A percentile compares a stretch with the other conserved stretches of the same genome.
Conservation (phyloP, 2,113 vertebrate species). For the Pedetes capensis region DNA sequence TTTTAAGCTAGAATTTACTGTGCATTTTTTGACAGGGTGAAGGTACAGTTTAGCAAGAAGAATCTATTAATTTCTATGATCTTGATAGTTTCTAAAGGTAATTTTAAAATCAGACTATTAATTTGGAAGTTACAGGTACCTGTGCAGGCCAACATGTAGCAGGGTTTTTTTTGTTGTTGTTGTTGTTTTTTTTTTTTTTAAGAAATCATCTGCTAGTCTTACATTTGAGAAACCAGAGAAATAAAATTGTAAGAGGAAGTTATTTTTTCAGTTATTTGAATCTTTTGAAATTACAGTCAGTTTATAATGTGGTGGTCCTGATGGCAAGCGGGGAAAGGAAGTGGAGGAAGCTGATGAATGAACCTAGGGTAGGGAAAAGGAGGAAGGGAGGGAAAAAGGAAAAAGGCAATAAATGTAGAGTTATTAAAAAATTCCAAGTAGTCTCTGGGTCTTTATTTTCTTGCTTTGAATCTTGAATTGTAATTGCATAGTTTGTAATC, state of each 20-base stretch:
- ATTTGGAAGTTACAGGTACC: background rate
- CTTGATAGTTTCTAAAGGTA: background rate
- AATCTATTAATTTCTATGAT: background rate
- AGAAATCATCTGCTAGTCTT: background rate
- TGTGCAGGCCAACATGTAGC: background rate
- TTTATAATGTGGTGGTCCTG: background rate
- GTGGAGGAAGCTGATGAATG: background rate
- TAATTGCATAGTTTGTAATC: slow-evolving; percentile 1
- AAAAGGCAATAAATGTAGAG: background rate
- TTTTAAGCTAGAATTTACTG: background rate
- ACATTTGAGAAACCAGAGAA: background rate
- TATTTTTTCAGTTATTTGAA: background rate
- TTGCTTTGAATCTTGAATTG: background rate
- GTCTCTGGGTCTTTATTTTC: background rate
- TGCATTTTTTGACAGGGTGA: background rate
- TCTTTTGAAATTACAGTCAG: background rate
- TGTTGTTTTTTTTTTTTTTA: too few relatives aligned
- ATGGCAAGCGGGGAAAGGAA: background rate
- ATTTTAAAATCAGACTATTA: background rate
- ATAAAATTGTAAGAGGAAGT: background rate
- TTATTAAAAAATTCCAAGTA: background rate
- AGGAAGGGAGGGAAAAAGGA: background rate
- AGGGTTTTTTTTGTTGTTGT: too few relatives aligned
- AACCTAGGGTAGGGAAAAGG: background rate
- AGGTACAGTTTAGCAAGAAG: background rate